Conservation (phyloP, 2,888 invertebrate genomes). For the Aphodius sticticus region DNA sequence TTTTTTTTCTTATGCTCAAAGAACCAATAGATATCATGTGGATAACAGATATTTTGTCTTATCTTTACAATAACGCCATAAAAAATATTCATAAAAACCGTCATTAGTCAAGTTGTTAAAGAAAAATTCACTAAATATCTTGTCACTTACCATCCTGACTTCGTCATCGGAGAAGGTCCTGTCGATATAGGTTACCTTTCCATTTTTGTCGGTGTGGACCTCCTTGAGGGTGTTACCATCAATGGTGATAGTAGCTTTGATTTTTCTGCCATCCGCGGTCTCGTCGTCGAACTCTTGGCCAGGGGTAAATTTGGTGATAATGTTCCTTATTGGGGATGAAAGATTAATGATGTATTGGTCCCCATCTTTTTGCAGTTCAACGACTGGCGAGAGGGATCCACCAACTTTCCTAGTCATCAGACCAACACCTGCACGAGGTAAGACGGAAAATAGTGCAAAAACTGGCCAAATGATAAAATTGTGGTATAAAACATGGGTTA, state of each 20-base stretch:
- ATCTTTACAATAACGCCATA: too few relatives aligned
- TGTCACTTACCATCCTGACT: slow-evolving; percentile 73
- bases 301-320: slow-evolving; percentile 82
- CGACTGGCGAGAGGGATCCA: slow-evolving; percentile 81
- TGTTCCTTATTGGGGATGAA: slow-evolving; percentile 88
- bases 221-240: slow-evolving; percentile 85
- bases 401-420: slow-evolving; percentile 89
- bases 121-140: neutral
- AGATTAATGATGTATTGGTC: slow-evolving; percentile 81
- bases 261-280: slow-evolving; percentile 89
- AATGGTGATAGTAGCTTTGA: slow-evolving; percentile 76
- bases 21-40: too few relatives aligned
- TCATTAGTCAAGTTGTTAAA: too few relatives aligned
- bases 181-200: slow-evolving; percentile 69
- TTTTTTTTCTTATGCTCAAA: too few relatives aligned
- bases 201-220: slow-evolving; percentile 77
- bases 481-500: too few relatives aligned
- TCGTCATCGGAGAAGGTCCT: slow-evolving; percentile 80
- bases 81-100: too few relatives aligned
- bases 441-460: slow-evolving; percentile 38
- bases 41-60: too few relatives aligned
- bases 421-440: slow-evolving; percentile 83
- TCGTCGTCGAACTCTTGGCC: slow-evolving; percentile 91
- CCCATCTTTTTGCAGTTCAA: slow-evolving; percentile 81
- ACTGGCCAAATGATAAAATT: too few relatives aligned